These are phyloP conservation scores for Brachyistius frenatus DNA, from an alignment of 2,113 vertebrate genomes.

Conservation along the genomic window DNA sequence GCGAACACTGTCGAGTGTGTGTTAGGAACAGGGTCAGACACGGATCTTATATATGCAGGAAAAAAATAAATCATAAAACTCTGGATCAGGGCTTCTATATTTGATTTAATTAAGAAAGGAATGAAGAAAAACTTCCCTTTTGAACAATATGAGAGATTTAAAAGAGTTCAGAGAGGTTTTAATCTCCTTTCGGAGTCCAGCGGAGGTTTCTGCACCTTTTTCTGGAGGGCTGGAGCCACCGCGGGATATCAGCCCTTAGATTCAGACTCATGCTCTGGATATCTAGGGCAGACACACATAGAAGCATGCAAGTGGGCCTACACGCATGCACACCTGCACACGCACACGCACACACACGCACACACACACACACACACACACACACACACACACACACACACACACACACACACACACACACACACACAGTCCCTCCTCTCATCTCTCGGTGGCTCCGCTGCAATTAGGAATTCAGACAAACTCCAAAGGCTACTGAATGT, in stretches of 20 bases:
- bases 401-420: slow-evolving; percentile 53
- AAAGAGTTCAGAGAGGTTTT: slow-evolving; percentile 66
- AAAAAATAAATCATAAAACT: not conserved
- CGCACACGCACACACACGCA: slow-evolving; percentile 34
- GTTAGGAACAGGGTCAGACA: slow-evolving; percentile 58
- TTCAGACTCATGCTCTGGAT: slow-evolving; percentile 71
- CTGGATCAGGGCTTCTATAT: not conserved
- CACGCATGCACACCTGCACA: slow-evolving; percentile 62
- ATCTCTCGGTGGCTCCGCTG: slow-evolving; percentile 54
- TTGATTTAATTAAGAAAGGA: slow-evolving; percentile 23
- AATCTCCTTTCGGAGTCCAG: slow-evolving; percentile 72
- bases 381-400: slow-evolving; percentile 48
- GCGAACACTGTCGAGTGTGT: slow-evolving; percentile 60
- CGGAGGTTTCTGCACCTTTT: slow-evolving; percentile 61
- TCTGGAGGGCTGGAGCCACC: slow-evolving; percentile 56
- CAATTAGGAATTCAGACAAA: slow-evolving; percentile 69
- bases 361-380: slow-evolving; percentile 38
- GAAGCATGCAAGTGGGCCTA: slow-evolving; percentile 65
- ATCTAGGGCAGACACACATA: slow-evolving; percentile 72
- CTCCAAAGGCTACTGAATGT: slow-evolving; percentile 72
- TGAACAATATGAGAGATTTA: slow-evolving; percentile 46
- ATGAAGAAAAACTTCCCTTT: slow-evolving; percentile 27
- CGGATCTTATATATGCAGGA: not conserved
- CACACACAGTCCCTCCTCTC: slow-evolving; percentile 44
- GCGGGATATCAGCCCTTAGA: slow-evolving; percentile 64